Percentiles rank a stretch among this genome's conserved stretches.
phyloP scores from a whole-genome alignment of 53 echinoderm and acorn worm genomes.

The Holothuria scabra region DNA sequence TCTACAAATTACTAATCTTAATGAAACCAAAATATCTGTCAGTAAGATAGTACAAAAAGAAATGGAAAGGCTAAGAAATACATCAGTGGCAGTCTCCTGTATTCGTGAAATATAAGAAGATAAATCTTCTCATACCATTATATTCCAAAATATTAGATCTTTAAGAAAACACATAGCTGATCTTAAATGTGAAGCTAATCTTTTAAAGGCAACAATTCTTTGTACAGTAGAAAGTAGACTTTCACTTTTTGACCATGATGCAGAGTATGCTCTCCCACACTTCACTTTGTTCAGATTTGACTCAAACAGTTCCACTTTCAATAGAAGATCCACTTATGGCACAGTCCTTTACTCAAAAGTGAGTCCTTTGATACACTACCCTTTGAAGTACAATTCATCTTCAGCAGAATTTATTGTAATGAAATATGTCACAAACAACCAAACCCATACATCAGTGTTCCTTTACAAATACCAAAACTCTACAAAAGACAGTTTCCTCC shows the following conservation, averaged over 20 bases:
- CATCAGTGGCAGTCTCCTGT: not conserved
- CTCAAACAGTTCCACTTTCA: too few species aligned
- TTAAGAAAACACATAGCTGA: not conserved
- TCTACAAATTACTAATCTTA: constrained; percentile 10
- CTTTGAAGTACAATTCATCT: not conserved
- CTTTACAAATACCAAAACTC: not conserved
- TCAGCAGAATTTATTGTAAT: constrained; percentile 1
- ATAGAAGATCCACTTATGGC: too few species aligned
- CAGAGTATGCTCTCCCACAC: too few species aligned
- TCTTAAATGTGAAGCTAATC: too few species aligned
- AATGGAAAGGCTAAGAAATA: constrained; percentile 40
- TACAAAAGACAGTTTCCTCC: constrained; percentile 1
- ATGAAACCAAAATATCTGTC: constrained; percentile 15
- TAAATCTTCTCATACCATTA: not conserved
- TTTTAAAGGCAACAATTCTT: too few species aligned
- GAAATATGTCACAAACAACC: not conserved
- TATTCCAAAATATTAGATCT: not conserved
- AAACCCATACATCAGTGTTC: not conserved
- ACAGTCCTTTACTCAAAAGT: too few species aligned
- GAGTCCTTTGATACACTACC: too few species aligned
- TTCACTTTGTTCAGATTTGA: too few species aligned
- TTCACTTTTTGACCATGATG: too few species aligned
- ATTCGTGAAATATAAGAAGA: not conserved
- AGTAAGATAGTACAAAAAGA: constrained; percentile 24
- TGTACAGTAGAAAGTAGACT: too few species aligned